phyloP scores from a whole-genome alignment of 1,140 invertebrate species.

The Ericerus pela region DNA sequence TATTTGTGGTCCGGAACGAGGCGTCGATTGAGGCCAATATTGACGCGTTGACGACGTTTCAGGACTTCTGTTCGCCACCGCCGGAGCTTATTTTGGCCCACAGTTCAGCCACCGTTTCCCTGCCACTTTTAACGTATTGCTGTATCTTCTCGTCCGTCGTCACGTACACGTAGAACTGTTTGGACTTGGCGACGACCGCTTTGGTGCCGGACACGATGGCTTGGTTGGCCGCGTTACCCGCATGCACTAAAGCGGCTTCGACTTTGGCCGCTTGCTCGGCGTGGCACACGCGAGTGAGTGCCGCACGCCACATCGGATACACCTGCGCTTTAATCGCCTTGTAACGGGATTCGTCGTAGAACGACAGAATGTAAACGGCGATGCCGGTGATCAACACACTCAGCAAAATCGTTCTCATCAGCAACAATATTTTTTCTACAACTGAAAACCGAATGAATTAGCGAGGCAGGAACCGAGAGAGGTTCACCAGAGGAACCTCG shows the following conservation, averaged over 20 bases:
- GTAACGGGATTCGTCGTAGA: not conserved
- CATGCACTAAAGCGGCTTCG: not conserved
- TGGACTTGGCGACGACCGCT: not conserved
- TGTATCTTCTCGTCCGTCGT: not conserved
- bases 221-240: not conserved
- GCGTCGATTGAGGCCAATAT: too few species aligned
- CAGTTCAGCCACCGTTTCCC: not conserved
- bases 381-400: not conserved
- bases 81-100: not conserved
- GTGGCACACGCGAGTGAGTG: not conserved
- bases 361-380: not conserved
- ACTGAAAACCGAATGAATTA: too few species aligned
- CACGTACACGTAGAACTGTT: not conserved
- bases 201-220: not conserved
- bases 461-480: too few species aligned
- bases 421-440: not conserved
- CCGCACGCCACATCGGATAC: not conserved
- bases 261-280: not conserved
- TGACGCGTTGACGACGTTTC: too few species aligned
- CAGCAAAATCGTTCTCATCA: not conserved
- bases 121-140: not conserved
- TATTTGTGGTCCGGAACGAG: too few species aligned
- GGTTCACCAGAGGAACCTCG: too few species aligned
- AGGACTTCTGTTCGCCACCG: conserved; percentile 4
- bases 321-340: not conserved